Percentiles rank a stretch among this genome's conserved stretches.
phyloP scores from a whole-genome alignment of 2,888 invertebrate species.

The Spatulosminthurus flaviceps region DNA sequence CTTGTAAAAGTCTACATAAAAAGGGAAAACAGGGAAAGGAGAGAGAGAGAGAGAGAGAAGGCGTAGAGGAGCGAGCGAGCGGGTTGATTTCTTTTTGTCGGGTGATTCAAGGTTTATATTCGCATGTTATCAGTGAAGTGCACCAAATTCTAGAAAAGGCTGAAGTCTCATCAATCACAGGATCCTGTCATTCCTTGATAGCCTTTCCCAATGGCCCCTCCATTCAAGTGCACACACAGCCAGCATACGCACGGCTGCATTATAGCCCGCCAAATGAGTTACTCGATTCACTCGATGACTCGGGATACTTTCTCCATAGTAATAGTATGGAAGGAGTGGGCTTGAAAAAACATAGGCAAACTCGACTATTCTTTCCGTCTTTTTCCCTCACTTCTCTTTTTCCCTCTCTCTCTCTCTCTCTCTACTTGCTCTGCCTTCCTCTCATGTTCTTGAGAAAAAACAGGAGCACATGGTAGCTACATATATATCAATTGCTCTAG shows the following conservation, averaged over 20 bases:
- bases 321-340: neutral
- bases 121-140: slow-evolving; percentile 57
- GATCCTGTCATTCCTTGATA: slow-evolving; percentile 57
- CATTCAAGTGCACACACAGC: slow-evolving; percentile 51
- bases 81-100: slow-evolving; percentile 55
- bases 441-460: slow-evolving; percentile 4
- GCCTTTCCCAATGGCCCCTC: slow-evolving; percentile 56
- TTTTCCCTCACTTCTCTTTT: slow-evolving; percentile 14
- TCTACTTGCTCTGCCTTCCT: slow-evolving; percentile 36
- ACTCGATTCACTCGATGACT: slow-evolving; percentile 35
- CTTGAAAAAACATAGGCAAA: slow-evolving; percentile 18
- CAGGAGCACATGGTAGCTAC: neutral
- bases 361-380: slow-evolving; percentile 26
- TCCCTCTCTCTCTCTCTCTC: slow-evolving; percentile 34
- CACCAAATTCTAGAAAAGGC: slow-evolving; percentile 55
- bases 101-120: slow-evolving; percentile 50
- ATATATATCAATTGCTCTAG: slow-evolving; percentile 8
- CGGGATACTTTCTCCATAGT: slow-evolving; percentile 36
- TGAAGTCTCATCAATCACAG: slow-evolving; percentile 57
- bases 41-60: slow-evolving; percentile 15
- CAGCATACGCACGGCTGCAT: slow-evolving; percentile 53
- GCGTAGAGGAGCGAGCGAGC: slow-evolving; percentile 33
- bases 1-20: slow-evolving; percentile 5
- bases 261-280: slow-evolving; percentile 50
- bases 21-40: neutral